Conservation (phyloP, 2,797 vertebrate genomes). For the Leuciscus waleckii region DNA sequence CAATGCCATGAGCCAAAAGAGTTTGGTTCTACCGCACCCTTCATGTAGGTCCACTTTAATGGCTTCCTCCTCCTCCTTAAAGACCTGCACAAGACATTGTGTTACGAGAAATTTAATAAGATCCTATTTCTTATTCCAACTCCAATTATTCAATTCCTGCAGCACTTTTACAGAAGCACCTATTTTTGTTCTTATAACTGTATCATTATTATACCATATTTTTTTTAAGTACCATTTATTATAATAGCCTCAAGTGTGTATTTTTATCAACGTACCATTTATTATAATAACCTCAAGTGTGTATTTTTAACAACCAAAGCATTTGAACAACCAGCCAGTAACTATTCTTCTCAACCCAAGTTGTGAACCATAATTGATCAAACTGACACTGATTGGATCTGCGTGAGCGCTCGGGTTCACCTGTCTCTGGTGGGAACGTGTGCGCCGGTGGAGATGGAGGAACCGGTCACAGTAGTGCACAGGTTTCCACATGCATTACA, state of each 20-base stretch:
- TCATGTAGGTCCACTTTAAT: constrained; percentile 99
- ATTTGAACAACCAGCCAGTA: not conserved
- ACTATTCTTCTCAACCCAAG: not conserved
- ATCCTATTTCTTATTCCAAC: not conserved
- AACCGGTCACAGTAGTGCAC: constrained; percentile 97
- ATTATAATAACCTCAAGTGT: not conserved
- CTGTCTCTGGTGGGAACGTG: constrained; percentile 98
- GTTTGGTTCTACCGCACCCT: constrained; percentile 97
- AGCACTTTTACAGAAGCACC: not conserved
- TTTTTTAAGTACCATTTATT: not conserved
- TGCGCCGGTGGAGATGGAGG: constrained; percentile 96
- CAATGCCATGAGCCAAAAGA: constrained; percentile 99
- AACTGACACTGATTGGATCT: not conserved
- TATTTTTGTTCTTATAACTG: not conserved
- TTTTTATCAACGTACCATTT: not conserved
- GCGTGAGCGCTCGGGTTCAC: constrained; percentile 66
- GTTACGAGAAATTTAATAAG: not conserved
- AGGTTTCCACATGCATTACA: constrained; percentile 97
- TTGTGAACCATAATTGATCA: not conserved
- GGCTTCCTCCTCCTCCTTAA: constrained; percentile 99
- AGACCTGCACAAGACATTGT: constrained; percentile 82
- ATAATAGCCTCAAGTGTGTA: not conserved
- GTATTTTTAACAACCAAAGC: not conserved
- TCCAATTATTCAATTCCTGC: not conserved
- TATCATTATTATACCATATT: not conserved